These are phyloP conservation scores for Sialis lutaria DNA, from an alignment of 2,888 invertebrate genomes.

Conservation along the genomic window DNA sequence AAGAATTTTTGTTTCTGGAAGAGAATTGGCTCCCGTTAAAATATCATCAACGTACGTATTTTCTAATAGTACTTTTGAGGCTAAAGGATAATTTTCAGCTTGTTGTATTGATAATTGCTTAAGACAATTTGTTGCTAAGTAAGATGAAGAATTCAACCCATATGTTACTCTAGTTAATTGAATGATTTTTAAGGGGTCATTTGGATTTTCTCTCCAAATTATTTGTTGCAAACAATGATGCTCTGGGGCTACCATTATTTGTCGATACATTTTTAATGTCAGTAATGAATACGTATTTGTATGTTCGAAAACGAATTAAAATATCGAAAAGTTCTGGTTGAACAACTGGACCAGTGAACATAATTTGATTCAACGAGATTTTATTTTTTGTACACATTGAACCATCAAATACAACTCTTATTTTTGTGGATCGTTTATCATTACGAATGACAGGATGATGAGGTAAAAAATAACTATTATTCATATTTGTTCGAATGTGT, in stretches of 20 bases:
- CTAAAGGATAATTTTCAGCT: neutral
- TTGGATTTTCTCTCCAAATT: neutral
- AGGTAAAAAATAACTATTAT: neutral
- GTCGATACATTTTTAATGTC: conserved; percentile 1
- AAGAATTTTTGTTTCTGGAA: neutral
- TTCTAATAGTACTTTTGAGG: neutral
- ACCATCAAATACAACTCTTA: neutral
- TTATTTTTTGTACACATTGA: neutral
- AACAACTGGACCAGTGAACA: neutral
- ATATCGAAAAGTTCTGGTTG: neutral
- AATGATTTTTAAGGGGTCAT: neutral
- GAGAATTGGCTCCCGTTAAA: neutral
- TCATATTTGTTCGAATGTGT: neutral
- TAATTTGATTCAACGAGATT: neutral
- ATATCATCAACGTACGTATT: neutral
- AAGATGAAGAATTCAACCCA: neutral
- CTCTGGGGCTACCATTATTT: neutral
- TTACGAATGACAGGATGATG: neutral
- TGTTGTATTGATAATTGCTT: neutral
- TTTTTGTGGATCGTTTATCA: neutral
- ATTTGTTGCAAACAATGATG: neutral
- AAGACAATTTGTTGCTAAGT: neutral
- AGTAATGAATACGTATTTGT: neutral
- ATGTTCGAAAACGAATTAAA: neutral
- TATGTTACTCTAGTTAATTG: neutral